Evolutionary conservation across 1,140 invertebrate genomes (phyloP).

Genomic region (Araneus ventricosus): DNA sequence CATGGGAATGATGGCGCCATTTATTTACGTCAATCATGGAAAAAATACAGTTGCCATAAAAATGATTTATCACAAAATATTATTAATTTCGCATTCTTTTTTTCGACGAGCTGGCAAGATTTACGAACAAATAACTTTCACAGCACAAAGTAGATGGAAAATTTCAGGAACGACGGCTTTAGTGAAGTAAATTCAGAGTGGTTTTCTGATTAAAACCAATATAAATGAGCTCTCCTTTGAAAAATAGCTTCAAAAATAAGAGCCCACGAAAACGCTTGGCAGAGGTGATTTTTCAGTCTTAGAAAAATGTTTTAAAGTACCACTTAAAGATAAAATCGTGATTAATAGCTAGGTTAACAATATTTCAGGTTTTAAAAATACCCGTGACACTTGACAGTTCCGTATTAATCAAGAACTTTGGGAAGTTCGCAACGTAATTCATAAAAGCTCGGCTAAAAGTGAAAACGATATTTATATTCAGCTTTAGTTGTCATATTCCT

Average conservation of each 20-base stretch:
- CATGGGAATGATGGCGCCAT: background rate
- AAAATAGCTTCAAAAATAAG: no score
- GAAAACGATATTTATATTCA: background rate
- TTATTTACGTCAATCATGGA: background rate
- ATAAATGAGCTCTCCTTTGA: no score
- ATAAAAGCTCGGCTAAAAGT: background rate
- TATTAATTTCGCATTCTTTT: background rate
- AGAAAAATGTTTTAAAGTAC: conserved; percentile 1
- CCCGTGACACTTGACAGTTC: background rate
- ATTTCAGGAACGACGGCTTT: no score
- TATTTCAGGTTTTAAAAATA: background rate
- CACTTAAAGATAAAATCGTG: background rate
- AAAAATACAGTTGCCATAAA: background rate
- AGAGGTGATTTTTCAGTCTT: background rate
- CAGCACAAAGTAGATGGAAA: background rate
- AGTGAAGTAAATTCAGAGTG: no score
- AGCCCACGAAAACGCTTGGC: no score
- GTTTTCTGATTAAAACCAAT: no score
- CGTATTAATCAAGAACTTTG: background rate
- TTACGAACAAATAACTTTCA: background rate
- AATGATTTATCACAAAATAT: background rate
- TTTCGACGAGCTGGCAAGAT: background rate
- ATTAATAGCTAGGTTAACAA: no score
- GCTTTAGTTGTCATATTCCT: no score
- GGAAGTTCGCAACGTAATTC: background rate